Percentiles rank a stretch among this genome's conserved stretches.
phyloP scores from a whole-genome alignment of 2,797 vertebrate genomes.

The Bradypodion pumilum region DNA sequence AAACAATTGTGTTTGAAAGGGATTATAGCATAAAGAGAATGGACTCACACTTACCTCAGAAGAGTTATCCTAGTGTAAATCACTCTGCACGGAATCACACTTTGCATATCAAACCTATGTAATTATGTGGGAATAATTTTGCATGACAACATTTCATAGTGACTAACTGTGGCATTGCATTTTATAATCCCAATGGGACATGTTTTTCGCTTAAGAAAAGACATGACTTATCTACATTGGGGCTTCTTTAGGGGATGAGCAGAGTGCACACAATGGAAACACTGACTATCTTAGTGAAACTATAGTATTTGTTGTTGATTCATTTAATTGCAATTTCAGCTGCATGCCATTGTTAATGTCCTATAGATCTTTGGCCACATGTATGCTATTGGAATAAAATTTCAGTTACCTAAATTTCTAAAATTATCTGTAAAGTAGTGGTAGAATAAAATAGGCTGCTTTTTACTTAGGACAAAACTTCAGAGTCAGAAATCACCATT shows the following conservation, averaged over 20 bases:
- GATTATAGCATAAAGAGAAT: background rate
- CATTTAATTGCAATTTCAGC: slow-evolving; percentile 30
- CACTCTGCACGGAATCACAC: background rate
- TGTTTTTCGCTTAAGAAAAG: background rate
- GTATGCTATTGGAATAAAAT: background rate
- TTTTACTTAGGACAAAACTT: background rate
- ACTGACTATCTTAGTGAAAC: slow-evolving; percentile 62
- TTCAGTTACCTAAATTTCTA: background rate
- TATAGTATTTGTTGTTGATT: slow-evolving; percentile 44
- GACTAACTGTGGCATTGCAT: slow-evolving; percentile 17
- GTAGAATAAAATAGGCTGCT: background rate
- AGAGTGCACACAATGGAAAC: slow-evolving; percentile 67
- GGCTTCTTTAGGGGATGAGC: slow-evolving; percentile 54
- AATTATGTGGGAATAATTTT: background rate
- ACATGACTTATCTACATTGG: slow-evolving; percentile 52
- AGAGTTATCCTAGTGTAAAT: background rate
- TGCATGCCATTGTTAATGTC: slow-evolving; percentile 3
- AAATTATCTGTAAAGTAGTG: background rate
- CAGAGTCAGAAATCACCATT: background rate
- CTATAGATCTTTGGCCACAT: background rate
- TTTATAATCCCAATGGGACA: slow-evolving; percentile 32
- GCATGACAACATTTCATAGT: background rate
- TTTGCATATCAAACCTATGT: background rate
- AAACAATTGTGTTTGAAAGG: background rate
- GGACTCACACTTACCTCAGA: background rate